phyloP scores from a whole-genome alignment of 2,797 vertebrate species.

The Esox masquinongy region DNA sequence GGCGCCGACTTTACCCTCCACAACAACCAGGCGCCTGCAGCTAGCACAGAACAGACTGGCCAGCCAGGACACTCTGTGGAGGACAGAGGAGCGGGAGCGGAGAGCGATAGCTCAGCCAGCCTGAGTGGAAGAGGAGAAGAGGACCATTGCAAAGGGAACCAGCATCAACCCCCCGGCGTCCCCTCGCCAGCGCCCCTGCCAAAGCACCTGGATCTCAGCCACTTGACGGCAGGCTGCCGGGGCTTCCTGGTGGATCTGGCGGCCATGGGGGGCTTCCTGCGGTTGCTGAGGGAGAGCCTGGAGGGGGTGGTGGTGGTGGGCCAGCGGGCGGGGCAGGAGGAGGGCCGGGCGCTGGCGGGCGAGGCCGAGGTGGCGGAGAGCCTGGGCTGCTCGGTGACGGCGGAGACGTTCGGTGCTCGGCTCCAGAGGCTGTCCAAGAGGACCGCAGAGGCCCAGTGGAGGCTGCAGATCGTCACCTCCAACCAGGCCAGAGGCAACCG shows the following conservation, averaged over 20 bases:
- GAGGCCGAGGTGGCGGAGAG: conserved; percentile 74
- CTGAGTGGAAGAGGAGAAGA: conserved; percentile 53
- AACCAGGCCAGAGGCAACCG: conserved; percentile 70
- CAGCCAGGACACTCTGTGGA: conserved; percentile 19
- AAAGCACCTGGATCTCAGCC: conserved; percentile 77
- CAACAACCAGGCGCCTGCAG: conserved; percentile 37
- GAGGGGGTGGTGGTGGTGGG: conserved; percentile 82
- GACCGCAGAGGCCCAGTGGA: conserved; percentile 93
- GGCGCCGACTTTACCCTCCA: conserved; percentile 79
- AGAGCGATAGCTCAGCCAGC: conserved; percentile 57
- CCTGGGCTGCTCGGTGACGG: conserved; percentile 78
- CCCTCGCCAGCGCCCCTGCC: conserved; percentile 26
- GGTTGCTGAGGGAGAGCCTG: conserved; percentile 84
- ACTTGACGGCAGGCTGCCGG: conserved; percentile 73
- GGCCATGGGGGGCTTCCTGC: conserved; percentile 85
- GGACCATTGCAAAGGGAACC: conserved; percentile 50
- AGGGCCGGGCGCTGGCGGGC: conserved; percentile 47
- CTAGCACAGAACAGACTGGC: conserved; percentile 14
- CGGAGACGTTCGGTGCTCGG: conserved; percentile 78
- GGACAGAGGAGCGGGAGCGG: background rate
- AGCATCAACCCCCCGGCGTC: conserved; percentile 31
- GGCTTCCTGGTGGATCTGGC: conserved; percentile 86
- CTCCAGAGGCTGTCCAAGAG: conserved; percentile 86
- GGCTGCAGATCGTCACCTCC: conserved; percentile 89
- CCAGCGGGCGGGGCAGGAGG: conserved; percentile 76